Evolutionary conservation across 2,797 vertebrate species (phyloP), one percentile per base, ranked within the genome.

Genomic region (Liparis tanakae): DNA sequence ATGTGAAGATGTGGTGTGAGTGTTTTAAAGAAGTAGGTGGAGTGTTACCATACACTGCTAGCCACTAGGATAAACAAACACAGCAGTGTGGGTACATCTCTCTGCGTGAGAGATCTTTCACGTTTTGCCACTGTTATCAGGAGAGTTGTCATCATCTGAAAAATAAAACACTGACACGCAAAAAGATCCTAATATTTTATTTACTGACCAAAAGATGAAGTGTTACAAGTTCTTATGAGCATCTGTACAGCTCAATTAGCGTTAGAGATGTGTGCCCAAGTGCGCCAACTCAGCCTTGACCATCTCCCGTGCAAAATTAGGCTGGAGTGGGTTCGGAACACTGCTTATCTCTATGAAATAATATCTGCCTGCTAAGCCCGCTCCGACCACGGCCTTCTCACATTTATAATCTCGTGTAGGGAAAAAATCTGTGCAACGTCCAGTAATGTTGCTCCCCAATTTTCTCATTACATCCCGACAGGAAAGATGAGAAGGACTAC

Each of bases 401-500:
- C 54, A 50, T 89, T 86, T 85, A 71, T 44, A 73, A 36, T 68
- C 34, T 55, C 15, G 17, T 8, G 43, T 15, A 1, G 44, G 17
- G 41, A 64, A 33, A 65, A 68, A 44, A 57, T 43, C 1, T 50
- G 14, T 39, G 34, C 58, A 5, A 4, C 72, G 39, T 72, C 43
- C 41, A 37, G 5, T 85, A 75, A 83, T 48, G 9, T 36, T 51
- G 2, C 12, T 48, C 36, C 22, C 6, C 43, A 44, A 2, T 76
- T 58, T 58, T 72, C 39, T 85, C 14, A 78, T 50, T 83, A 72
- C 83, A 1, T 83, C 44, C 86, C 76, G 44, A 61, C 96, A 99
- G 98, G 94, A 98, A 97, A 88, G 98, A 99, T 92, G 97, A 98
- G 90, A 99, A 98, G 92, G 98, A 99, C 71, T 99, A 99, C 94